These are phyloP conservation scores for Cerceris ruficornis DNA, from an alignment of 2,888 invertebrate genomes.

Conservation along the genomic window DNA sequence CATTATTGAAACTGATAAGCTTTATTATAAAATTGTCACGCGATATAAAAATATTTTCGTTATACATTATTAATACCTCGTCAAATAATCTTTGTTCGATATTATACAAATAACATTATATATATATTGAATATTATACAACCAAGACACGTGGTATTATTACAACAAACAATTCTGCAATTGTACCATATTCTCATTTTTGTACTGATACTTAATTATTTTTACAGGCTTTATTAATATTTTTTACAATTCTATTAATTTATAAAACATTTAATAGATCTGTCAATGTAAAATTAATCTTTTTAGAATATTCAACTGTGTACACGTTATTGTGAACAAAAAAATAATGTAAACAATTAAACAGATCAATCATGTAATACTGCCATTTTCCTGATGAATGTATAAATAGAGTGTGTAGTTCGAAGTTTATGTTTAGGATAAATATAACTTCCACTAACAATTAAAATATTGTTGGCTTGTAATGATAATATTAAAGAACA, in stretches of 20 bases:
- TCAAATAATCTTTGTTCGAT: conserved; percentile 1
- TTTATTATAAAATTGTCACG: background rate
- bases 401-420: conserved; percentile 31
- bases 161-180: background rate
- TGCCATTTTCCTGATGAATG: conserved; percentile 21
- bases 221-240: conserved; percentile 2
- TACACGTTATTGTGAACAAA: background rate
- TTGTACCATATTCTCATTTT: conserved; percentile 7
- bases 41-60: conserved; percentile 8
- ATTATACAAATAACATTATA: conserved; percentile 10
- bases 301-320: conserved; percentile 2
- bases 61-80: conserved; percentile 5
- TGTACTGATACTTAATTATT: background rate
- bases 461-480: conserved; percentile 2
- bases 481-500: conserved; percentile 6
- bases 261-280: background rate
- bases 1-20: background rate
- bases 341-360: conserved; percentile 25
- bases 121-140: conserved; percentile 1
- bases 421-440: background rate
- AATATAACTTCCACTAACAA: conserved; percentile 9
- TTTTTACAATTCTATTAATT: background rate
- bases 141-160: conserved; percentile 4
- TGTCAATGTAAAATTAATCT: background rate
- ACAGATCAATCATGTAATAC: conserved; percentile 26